Evolutionary conservation across 1,140 invertebrate species (phyloP).

Genomic region (Cotesia chilonis): DNA sequence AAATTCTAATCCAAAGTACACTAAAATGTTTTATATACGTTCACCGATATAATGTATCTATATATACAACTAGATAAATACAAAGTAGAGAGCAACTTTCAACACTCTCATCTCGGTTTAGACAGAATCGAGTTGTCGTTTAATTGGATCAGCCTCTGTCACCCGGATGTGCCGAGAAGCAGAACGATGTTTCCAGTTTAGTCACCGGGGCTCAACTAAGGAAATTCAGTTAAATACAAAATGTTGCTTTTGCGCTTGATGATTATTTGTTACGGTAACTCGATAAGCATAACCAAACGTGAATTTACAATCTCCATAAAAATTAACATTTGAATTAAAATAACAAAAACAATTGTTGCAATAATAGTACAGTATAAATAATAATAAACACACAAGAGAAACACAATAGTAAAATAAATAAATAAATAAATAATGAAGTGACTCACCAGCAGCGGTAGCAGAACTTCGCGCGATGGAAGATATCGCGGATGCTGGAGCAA

Average conservation of each 20-base stretch:
- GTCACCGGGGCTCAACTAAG: not conserved
- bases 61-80: not conserved
- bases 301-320: not conserved
- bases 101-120: conserved; percentile 9
- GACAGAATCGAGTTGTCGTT: conserved; percentile 40
- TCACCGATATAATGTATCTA: no score
- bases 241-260: conserved; percentile 41
- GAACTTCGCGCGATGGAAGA: conserved; percentile 1
- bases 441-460: conserved; percentile 22
- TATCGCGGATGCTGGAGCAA: not conserved
- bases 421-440: not conserved
- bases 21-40: no score
- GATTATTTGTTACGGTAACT: conserved; percentile 38
- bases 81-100: conserved; percentile 13
- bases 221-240: conserved; percentile 15
- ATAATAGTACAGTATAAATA: no score
- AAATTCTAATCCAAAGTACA: no score
- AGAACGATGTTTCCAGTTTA: not conserved
- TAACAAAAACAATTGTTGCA: no score
- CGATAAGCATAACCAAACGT: not conserved
- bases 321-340: no score
- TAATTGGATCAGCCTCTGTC: conserved; percentile 52
- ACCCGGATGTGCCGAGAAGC: conserved; percentile 53
- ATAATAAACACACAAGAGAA: not conserved
- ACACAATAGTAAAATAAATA: not conserved